A percentile compares a stretch with the other conserved stretches of the same genome.
Conservation (phyloP, 2,113 vertebrate genomes). For the Podiceps cristatus region DNA sequence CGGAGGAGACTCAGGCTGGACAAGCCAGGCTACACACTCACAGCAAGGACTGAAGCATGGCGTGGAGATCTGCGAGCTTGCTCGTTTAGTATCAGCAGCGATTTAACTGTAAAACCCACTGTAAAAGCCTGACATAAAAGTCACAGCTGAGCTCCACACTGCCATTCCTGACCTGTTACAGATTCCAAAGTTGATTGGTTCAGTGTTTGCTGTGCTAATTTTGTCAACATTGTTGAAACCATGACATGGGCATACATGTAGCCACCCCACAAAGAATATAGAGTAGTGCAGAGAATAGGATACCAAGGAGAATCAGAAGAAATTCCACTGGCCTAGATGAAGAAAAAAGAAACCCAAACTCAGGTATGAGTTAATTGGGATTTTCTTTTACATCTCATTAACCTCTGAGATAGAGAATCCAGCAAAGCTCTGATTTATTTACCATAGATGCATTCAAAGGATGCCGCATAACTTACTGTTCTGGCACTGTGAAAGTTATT, state of each 20-base stretch:
- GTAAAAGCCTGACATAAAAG: neutral
- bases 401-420: neutral
- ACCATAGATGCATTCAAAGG: neutral
- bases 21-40: neutral
- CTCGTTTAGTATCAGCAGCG: neutral
- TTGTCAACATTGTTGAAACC: neutral
- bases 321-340: neutral
- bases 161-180: neutral
- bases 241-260: neutral
- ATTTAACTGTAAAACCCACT: neutral
- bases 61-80: neutral
- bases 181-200: neutral
- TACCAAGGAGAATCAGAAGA: neutral
- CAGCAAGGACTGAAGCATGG: neutral
- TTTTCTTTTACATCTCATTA: conserved; percentile 20
- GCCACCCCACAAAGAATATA: neutral
- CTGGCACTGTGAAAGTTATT: conserved; percentile 36
- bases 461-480: neutral
- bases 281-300: neutral
- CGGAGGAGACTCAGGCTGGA: neutral
- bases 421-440: conserved; percentile 31
- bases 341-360: neutral
- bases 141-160: neutral
- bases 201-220: neutral
- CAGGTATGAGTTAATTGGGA: neutral